A percentile compares a stretch with the other conserved stretches of the same genome.
Evolutionary conservation across 2,113 vertebrate species (phyloP).

Genomic region (Ammodytes dubius): DNA sequence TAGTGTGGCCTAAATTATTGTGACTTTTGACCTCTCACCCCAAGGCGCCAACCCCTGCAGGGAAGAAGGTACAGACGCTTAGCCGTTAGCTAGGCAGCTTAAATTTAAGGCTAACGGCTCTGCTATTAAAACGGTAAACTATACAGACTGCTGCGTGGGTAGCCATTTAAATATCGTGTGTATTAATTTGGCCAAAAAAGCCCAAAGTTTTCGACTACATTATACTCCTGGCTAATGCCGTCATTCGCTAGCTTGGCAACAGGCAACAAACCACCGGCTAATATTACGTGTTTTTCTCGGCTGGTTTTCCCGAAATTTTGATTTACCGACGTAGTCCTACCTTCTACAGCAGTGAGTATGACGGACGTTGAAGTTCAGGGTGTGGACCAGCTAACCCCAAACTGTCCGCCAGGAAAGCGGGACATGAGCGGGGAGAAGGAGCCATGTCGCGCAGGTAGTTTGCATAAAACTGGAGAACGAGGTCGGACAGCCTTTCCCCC

Average conservation of each 20-base stretch:
- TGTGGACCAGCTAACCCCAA: background rate
- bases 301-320: background rate
- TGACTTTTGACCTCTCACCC: no score
- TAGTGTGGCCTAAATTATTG: no score
- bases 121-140: background rate
- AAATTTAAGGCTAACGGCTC: background rate
- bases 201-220: no score
- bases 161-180: background rate
- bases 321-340: no score
- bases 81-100: background rate
- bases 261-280: rapidly evolving
- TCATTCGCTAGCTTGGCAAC: background rate
- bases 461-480: background rate
- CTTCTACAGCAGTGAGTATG: conserved; percentile 4
- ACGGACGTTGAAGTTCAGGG: background rate
- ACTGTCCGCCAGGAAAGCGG: background rate
- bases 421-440: background rate
- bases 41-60: no score
- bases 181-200: background rate
- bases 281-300: background rate
- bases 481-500: background rate
- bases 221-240: no score
- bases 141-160: background rate
- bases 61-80: background rate
- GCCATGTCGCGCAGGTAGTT: background rate